Evolutionary conservation across 2,797 vertebrate genomes (phyloP).

Genomic region (Pseudopleuronectes americanus): DNA sequence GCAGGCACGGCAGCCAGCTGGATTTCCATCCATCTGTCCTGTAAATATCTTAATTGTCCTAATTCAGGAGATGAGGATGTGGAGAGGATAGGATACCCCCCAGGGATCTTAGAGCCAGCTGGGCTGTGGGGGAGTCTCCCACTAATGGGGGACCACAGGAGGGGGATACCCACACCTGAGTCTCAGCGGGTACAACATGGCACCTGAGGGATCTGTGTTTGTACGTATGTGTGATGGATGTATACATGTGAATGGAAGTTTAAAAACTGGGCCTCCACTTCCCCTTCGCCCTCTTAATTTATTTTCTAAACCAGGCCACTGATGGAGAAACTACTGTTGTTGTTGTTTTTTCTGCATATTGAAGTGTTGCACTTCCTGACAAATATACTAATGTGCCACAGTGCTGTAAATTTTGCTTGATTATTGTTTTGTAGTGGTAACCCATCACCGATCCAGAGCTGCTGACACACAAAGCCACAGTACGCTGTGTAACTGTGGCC

Average conservation of each 20-base stretch:
- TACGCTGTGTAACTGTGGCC: constrained; percentile 30
- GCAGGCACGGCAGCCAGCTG: constrained; percentile 66
- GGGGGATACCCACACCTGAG: constrained; percentile 50
- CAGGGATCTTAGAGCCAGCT: constrained; percentile 69
- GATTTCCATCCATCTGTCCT: constrained; percentile 83
- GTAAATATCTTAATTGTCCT: constrained; percentile 81
- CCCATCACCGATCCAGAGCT: constrained; percentile 39
- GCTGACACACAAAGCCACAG: constrained; percentile 59
- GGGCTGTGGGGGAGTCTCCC: constrained; percentile 66
- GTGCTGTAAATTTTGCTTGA: constrained; percentile 59
- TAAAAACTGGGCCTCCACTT: constrained; percentile 37
- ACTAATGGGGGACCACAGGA: constrained; percentile 52
- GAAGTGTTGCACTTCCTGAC: constrained; percentile 50
- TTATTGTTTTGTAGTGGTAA: constrained; percentile 56
- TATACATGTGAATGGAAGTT: constrained; percentile 21
- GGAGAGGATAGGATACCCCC: constrained; percentile 72
- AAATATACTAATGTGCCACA: constrained; percentile 36
- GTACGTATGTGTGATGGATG: constrained; percentile 3
- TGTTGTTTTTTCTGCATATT: constrained; percentile 36
- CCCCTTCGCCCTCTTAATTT: constrained; percentile 31
- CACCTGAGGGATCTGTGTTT: constrained; percentile 39
- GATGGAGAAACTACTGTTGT: constrained; percentile 13
- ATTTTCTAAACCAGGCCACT: constrained; percentile 16
- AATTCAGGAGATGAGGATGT: constrained; percentile 77
- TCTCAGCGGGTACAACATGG: constrained; percentile 44